These are phyloP conservation scores for Acomys russatus DNA, from an alignment of 2,797 vertebrate genomes.

Conservation along the genomic window DNA sequence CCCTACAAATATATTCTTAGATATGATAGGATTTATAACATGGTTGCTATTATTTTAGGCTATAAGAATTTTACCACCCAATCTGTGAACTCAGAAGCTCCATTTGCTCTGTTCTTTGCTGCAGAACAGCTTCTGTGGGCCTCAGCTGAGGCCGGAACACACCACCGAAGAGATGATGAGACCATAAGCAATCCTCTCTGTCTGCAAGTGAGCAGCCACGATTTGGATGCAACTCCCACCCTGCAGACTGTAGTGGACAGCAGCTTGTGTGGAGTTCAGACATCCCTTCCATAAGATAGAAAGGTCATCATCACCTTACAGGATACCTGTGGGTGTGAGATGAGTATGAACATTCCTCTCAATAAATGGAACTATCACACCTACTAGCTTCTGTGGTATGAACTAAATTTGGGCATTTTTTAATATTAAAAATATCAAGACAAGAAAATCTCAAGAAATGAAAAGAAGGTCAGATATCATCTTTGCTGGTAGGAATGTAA, in stretches of 20 bases:
- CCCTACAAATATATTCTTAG: conserved; percentile 85
- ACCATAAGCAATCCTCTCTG: rapidly evolving
- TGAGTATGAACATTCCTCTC: background rate
- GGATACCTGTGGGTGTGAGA: background rate
- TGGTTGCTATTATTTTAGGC: conserved; percentile 74
- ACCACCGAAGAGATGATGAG: rapidly evolving
- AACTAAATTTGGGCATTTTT: background rate
- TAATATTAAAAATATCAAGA: conserved; percentile 5
- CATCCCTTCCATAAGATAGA: background rate
- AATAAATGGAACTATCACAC: background rate
- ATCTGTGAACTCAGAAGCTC: conserved; percentile 55
- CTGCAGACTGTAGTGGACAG: rapidly evolving
- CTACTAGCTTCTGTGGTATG: background rate
- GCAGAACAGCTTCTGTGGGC: background rate
- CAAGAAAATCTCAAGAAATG: conserved; percentile 57
- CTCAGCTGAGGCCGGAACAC: background rate
- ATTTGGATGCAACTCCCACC: rapidly evolving
- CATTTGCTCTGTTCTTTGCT: conserved; percentile 60
- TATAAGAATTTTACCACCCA: conserved; percentile 7
- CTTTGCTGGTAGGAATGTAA: conserved; percentile 37
- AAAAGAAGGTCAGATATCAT: conserved; percentile 59
- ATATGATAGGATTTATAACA: conserved; percentile 78
- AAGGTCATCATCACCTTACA: background rate
- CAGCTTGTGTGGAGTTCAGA: background rate
- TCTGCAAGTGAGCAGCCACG: rapidly evolving